Percentiles rank a stretch among this genome's conserved stretches.
These are phyloP conservation scores for Podocnemis expansa DNA, from an alignment of 2,113 vertebrate genomes.

Conservation along the genomic window DNA sequence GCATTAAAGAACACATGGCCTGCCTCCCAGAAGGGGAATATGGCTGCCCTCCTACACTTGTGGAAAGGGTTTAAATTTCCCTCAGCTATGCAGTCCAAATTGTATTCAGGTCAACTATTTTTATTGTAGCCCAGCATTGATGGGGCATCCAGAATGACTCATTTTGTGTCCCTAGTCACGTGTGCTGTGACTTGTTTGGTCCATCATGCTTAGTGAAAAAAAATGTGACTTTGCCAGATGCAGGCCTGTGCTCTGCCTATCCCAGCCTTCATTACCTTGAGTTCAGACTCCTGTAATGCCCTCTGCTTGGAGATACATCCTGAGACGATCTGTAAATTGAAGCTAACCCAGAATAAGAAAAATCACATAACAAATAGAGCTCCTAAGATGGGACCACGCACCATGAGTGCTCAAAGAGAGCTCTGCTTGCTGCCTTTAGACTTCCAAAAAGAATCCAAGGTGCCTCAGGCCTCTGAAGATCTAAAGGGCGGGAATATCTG, in stretches of 20 bases:
- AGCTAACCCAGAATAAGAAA: background rate
- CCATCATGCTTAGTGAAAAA: background rate
- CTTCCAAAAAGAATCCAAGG: background rate
- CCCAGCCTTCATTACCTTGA: background rate
- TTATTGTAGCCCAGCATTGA: background rate
- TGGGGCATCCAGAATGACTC: background rate
- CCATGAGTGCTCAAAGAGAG: background rate
- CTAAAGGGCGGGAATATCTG: background rate
- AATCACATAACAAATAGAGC: background rate
- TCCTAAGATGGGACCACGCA: background rate
- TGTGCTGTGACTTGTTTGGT: background rate
- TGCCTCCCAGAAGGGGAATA: background rate
- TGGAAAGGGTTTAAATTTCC: background rate
- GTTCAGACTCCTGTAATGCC: rapidly evolving
- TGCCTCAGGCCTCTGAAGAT: background rate
- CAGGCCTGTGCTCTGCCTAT: background rate
- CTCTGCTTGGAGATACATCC: background rate
- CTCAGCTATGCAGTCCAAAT: background rate
- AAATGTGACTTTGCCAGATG: background rate
- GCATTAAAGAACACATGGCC: background rate
- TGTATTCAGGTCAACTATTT: background rate
- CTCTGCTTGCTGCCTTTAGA: background rate
- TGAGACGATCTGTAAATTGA: background rate
- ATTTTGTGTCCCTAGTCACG: background rate
- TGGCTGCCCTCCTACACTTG: background rate